Evolutionary conservation across 2,888 invertebrate species (phyloP).

Genomic region (Eurytoma californica): DNA sequence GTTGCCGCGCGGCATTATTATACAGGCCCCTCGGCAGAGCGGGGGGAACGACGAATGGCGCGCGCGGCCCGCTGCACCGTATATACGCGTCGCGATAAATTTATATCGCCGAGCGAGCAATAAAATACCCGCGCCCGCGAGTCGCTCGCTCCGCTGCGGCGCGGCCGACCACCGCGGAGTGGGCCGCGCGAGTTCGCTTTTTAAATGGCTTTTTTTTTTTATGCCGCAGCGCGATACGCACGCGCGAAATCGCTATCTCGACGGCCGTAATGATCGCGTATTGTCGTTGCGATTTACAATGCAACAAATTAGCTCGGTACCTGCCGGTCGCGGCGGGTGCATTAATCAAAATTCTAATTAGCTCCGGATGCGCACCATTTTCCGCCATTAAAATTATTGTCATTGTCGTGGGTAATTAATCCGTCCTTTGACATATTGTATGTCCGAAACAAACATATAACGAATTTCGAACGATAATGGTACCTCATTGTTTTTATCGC

Average conservation of each 20-base stretch:
- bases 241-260: conserved; percentile 39
- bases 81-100: conserved; percentile 44
- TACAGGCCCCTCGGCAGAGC: too few species aligned
- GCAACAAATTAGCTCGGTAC: conserved; percentile 27
- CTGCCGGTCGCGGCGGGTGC: not conserved
- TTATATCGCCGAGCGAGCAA: not conserved
- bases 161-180: not conserved
- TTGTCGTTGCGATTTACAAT: conserved; percentile 43
- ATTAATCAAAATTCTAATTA: conserved; percentile 45
- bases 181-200: not conserved
- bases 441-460: too few species aligned
- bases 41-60: too few species aligned
- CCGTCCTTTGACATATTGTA: too few species aligned
- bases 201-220: not conserved
- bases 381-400: conserved; percentile 25
- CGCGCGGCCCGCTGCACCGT: too few species aligned
- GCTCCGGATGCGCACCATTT: conserved; percentile 20
- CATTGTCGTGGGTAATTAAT: not conserved
- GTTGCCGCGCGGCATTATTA: not conserved
- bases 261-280: conserved; percentile 22
- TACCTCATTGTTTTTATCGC: too few species aligned
- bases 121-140: conserved; percentile 1
- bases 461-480: too few species aligned
- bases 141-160: not conserved
- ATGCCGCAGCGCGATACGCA: not conserved